Evolutionary conservation across 2,113 vertebrate species (phyloP).

Genomic region (Dicrurus megarhynchus): DNA sequence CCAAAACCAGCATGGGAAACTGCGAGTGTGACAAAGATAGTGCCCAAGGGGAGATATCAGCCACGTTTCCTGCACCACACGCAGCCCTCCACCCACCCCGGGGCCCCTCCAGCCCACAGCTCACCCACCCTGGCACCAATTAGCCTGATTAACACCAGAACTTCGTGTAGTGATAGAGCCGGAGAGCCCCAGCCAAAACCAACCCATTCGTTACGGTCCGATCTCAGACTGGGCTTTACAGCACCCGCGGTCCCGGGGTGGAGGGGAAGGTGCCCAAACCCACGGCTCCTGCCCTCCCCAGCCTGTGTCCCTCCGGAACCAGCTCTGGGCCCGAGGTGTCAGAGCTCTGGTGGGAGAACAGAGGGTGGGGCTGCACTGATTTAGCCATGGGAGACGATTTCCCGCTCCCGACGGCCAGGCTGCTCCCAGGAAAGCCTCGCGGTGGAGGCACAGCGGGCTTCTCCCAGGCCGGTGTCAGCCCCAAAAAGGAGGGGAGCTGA

Average conservation of each 20-base stretch:
- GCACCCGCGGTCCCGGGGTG: not conserved
- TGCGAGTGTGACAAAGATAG: not conserved
- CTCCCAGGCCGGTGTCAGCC: fast-evolving
- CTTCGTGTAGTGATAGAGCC: fast-evolving
- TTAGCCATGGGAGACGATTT: not conserved
- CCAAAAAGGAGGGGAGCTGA: not conserved
- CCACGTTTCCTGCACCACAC: not conserved
- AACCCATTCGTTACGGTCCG: slow-evolving; percentile 27
- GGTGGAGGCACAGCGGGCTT: not conserved
- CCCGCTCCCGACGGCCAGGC: not conserved
- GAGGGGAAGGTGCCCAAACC: not conserved
- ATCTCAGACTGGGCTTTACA: slow-evolving; percentile 4
- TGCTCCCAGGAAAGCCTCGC: not conserved
- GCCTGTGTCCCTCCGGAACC: fast-evolving
- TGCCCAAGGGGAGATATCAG: not conserved
- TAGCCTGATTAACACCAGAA: not conserved
- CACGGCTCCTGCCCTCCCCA: not conserved
- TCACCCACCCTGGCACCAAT: not conserved
- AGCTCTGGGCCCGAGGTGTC: fast-evolving
- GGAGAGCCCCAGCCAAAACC: slow-evolving; percentile 18
- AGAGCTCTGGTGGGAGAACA: not conserved
- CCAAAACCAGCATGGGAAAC: not conserved
- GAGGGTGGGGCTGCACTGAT: not conserved
- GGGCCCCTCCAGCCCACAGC: not conserved
- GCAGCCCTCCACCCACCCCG: not conserved